Percentiles rank a stretch among this genome's conserved stretches.
These are phyloP conservation scores for Phymanthus crucifer DNA, from an alignment of 92 coral and sea anemone genomes.

Conservation along the genomic window DNA sequence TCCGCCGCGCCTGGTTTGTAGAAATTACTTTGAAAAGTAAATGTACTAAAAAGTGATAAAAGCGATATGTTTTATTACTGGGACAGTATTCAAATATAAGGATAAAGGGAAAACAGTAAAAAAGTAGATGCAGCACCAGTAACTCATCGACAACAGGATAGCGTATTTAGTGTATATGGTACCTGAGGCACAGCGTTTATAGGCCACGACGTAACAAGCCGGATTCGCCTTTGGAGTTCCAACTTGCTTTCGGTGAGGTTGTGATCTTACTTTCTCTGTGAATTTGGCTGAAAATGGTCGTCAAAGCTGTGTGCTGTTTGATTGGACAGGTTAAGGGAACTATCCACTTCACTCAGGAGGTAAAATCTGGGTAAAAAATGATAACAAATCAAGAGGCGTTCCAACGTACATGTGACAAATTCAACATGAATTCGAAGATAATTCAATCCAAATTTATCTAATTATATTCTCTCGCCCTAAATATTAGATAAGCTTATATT, in stretches of 20 bases:
- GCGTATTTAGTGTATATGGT: neutral
- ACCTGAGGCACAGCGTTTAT: neutral
- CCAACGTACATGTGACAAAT: neutral
- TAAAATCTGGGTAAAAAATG: conserved; percentile 12
- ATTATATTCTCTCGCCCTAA: neutral
- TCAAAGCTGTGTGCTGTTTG: conserved; percentile 54
- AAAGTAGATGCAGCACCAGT: no score
- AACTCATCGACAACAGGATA: neutral
- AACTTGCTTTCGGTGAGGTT: neutral
- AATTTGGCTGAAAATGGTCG: conserved; percentile 21
- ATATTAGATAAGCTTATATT: neutral
- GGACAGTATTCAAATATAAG: no score
- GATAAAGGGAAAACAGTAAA: no score
- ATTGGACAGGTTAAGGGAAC: conserved; percentile 53
- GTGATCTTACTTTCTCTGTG: neutral
- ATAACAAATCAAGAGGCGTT: neutral
- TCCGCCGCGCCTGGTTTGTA: no score
- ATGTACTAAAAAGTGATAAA: no score
- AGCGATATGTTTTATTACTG: no score
- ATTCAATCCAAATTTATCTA: neutral
- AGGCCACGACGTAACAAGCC: neutral
- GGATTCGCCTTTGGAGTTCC: neutral
- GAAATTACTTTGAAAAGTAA: no score
- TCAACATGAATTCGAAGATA: neutral
- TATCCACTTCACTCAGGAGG: conserved; percentile 55